Conservation (phyloP, 2,888 invertebrate genomes). For the Drymonia ruficornis region DNA sequence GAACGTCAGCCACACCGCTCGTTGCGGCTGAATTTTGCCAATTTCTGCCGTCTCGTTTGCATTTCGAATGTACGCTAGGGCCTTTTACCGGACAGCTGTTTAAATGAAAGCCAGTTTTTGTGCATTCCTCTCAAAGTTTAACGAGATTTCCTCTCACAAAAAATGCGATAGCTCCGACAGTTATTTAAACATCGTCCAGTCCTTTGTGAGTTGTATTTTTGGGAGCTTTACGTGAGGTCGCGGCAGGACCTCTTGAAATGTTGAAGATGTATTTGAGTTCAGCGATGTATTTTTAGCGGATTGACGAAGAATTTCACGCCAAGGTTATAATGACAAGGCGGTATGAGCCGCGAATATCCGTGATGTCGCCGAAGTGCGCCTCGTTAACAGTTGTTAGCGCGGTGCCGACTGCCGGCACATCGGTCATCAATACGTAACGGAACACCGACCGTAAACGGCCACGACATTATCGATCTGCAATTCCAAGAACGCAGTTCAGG, state of each 20-base stretch:
- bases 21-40: slow-evolving; percentile 54
- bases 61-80: slow-evolving; percentile 63
- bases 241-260: slow-evolving; percentile 39
- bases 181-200: slow-evolving; percentile 68
- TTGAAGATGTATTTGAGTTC: slow-evolving; percentile 30
- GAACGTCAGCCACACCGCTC: slow-evolving; percentile 36
- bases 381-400: slow-evolving; percentile 63
- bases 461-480: slow-evolving; percentile 52
- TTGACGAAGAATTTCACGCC: slow-evolving; percentile 30
- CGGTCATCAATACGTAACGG: slow-evolving; percentile 50
- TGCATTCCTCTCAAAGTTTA: slow-evolving; percentile 69
- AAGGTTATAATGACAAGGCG: slow-evolving; percentile 41
- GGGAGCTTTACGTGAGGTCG: slow-evolving; percentile 48
- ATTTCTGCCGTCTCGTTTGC: slow-evolving; percentile 66
- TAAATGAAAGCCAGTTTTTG: slow-evolving; percentile 71
- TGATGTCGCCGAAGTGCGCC: slow-evolving; percentile 37
- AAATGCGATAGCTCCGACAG: slow-evolving; percentile 66
- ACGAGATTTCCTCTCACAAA: slow-evolving; percentile 65
- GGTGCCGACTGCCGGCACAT: slow-evolving; percentile 49
- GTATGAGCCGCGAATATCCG: slow-evolving; percentile 45
- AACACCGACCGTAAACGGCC: slow-evolving; percentile 30
- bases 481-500: slow-evolving; percentile 44
- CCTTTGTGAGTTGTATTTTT: slow-evolving; percentile 51
- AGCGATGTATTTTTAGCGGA: slow-evolving; percentile 30
- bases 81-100: slow-evolving; percentile 65